phyloP scores from a whole-genome alignment of 2,797 vertebrate species.

The Hypotaenidia okinawae region DNA sequence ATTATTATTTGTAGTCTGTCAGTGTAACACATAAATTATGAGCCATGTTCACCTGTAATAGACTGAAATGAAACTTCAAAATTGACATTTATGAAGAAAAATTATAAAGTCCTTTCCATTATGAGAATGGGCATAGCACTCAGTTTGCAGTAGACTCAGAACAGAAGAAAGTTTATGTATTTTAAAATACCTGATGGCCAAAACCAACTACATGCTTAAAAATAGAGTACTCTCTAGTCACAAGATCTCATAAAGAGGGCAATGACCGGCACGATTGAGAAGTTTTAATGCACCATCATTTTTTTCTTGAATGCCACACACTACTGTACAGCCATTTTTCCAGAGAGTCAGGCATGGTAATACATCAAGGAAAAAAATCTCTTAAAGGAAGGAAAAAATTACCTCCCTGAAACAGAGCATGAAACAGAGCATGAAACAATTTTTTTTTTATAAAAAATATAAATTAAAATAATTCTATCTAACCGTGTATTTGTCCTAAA shows the following conservation, averaged over 20 bases:
- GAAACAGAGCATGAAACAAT: too few species aligned
- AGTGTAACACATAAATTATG: slow-evolving; percentile 63
- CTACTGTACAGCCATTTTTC: background rate
- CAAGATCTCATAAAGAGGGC: slow-evolving; percentile 2
- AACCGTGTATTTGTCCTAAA: background rate
- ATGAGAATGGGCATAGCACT: background rate
- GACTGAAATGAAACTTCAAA: slow-evolving; percentile 62
- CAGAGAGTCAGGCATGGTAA: background rate
- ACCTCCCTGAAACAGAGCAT: background rate
- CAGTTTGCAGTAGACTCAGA: background rate
- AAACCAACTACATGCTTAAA: slow-evolving; percentile 39
- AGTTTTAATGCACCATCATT: background rate
- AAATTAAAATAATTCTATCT: background rate
- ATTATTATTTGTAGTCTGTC: slow-evolving; percentile 64
- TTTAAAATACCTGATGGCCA: slow-evolving; percentile 37
- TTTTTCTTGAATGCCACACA: background rate
- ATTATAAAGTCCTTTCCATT: slow-evolving; percentile 33
- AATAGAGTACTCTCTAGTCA: background rate
- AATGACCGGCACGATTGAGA: background rate
- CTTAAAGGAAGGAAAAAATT: background rate
- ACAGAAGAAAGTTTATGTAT: background rate
- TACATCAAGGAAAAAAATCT: background rate
- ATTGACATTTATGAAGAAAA: slow-evolving; percentile 73
- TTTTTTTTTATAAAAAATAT: background rate
- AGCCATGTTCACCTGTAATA: slow-evolving; percentile 54